A percentile compares a stretch with the other conserved stretches of the same genome.
Conservation (phyloP, 2,888 invertebrate genomes). For the Teinopalpus imperialis region DNA sequence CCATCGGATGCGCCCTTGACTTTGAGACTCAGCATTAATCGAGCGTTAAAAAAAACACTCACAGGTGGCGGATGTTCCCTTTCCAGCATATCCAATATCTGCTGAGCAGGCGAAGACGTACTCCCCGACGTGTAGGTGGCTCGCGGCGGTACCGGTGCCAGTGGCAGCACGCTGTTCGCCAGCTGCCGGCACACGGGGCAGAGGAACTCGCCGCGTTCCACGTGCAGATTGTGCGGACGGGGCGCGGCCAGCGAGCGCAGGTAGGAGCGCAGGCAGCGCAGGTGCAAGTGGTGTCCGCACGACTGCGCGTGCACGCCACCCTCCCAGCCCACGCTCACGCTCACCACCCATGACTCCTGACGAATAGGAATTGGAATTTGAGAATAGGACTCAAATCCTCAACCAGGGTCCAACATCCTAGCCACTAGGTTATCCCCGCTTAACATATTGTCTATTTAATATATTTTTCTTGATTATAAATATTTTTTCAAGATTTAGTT, state of each 20-base stretch:
- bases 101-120: conserved; percentile 70
- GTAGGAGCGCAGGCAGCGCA: conserved; percentile 96
- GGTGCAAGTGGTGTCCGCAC: conserved; percentile 98
- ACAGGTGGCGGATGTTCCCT: conserved; percentile 85
- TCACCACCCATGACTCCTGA: conserved; percentile 88
- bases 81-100: conserved; percentile 78
- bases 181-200: conserved; percentile 96
- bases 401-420: too few relatives aligned
- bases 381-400: too few relatives aligned
- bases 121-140: conserved; percentile 75
- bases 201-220: conserved; percentile 90
- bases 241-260: conserved; percentile 91
- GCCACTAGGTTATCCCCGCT: too few relatives aligned
- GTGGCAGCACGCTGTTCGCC: conserved; percentile 89
- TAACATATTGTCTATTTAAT: too few relatives aligned
- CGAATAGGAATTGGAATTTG: too few relatives aligned
- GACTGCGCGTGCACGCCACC: conserved; percentile 96
- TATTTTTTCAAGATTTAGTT: too few relatives aligned
- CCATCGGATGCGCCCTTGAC: too few relatives aligned
- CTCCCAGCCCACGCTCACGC: conserved; percentile 91
- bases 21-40: too few relatives aligned
- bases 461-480: too few relatives aligned
- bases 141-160: conserved; percentile 88
- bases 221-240: conserved; percentile 87
- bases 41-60: too few relatives aligned